phyloP scores from a whole-genome alignment of 2,797 vertebrate genomes.

The Nasua narica region DNA sequence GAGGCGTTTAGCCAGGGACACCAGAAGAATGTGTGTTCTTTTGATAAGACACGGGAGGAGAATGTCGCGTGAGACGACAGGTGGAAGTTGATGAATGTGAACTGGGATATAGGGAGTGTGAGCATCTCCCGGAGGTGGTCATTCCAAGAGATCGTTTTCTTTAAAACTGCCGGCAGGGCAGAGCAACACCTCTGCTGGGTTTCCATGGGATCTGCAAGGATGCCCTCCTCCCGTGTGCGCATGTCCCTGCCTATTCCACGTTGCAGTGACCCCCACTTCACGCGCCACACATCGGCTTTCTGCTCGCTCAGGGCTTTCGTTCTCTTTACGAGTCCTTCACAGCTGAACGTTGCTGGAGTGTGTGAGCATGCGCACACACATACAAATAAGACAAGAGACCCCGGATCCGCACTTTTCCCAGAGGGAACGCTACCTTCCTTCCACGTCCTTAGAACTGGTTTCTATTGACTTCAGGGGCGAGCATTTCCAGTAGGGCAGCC shows the following conservation, averaged over 20 bases:
- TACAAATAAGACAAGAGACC: not conserved
- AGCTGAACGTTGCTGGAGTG: not conserved
- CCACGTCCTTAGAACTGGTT: not conserved
- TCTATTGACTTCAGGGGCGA: not conserved
- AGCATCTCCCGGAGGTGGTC: not conserved
- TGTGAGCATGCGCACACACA: not conserved
- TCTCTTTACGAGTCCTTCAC: not conserved
- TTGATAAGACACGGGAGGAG: not conserved
- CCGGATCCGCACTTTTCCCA: not conserved
- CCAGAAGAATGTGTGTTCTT: not conserved
- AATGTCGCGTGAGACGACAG: not conserved
- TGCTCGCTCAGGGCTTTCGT: not conserved
- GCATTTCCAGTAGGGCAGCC: not conserved
- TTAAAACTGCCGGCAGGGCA: not conserved
- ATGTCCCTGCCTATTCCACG: not conserved
- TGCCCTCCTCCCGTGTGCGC: rapidly evolving
- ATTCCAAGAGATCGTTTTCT: not conserved
- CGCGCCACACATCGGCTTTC: not conserved
- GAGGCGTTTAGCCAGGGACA: not conserved
- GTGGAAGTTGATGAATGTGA: not conserved
- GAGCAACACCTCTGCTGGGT: not conserved
- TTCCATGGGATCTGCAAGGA: not conserved
- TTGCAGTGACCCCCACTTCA: not conserved
- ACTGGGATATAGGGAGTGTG: not conserved
- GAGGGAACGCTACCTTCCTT: not conserved